Evolutionary conservation across 35 echinoderm and acorn worm species (phyloP).

Genomic region (Stichopus chloronotus): DNA sequence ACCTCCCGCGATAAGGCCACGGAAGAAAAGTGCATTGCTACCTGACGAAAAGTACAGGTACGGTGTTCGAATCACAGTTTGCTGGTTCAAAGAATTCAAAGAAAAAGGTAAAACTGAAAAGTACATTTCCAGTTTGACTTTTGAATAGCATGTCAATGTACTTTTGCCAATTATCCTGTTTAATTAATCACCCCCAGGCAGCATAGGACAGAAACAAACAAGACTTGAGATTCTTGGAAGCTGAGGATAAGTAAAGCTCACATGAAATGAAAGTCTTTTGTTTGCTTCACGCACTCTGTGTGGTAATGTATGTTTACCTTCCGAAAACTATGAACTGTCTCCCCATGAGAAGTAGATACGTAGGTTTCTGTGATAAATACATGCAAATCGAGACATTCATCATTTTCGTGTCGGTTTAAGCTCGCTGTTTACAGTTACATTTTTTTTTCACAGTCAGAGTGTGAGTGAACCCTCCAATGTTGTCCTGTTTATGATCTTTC

Average conservation of each 20-base stretch:
- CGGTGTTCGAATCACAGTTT: background rate
- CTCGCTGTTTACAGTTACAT: no score
- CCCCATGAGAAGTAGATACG: no score
- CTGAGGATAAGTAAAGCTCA: background rate
- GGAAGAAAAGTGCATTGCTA: background rate
- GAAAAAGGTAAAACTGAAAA: background rate
- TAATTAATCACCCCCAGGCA: constrained; percentile 26
- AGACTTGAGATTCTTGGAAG: background rate
- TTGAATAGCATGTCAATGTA: constrained; percentile 6
- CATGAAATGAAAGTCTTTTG: background rate
- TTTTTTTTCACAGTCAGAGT: no score
- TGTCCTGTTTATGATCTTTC: no score
- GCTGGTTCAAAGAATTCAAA: no score
- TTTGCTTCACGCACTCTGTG: no score
- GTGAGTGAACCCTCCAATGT: no score
- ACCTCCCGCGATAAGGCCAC: background rate
- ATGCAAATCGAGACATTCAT: no score
- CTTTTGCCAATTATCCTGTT: constrained; percentile 31
- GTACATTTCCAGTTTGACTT: background rate
- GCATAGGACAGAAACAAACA: background rate
- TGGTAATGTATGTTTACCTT: no score
- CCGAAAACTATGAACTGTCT: no score
- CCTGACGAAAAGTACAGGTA: background rate
- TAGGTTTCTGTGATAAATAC: no score
- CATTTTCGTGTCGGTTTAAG: no score